Percentiles rank a stretch among this genome's conserved stretches.
phyloP scores from a whole-genome alignment of 2,888 invertebrate species.

The Meteorus cinctellus region DNA sequence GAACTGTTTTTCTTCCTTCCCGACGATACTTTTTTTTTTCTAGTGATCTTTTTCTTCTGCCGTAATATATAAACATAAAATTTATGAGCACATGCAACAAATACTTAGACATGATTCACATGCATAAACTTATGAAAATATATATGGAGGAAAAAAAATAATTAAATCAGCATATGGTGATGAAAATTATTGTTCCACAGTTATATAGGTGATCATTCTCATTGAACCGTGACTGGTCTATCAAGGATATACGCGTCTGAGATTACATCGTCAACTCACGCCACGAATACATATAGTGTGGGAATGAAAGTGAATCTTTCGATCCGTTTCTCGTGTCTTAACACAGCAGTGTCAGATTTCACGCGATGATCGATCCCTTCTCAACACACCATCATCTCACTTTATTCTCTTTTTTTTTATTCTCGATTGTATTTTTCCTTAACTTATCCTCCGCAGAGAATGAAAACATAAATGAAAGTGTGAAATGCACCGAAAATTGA shows the following conservation, averaged over 20 bases:
- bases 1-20: too few relatives aligned
- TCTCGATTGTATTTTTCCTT: background rate
- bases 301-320: slow-evolving; percentile 63
- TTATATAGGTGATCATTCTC: slow-evolving; percentile 48
- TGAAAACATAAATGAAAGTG: too few relatives aligned
- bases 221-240: slow-evolving; percentile 64
- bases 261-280: slow-evolving; percentile 57
- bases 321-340: slow-evolving; percentile 28
- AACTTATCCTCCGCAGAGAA: too few relatives aligned
- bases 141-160: background rate
- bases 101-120: background rate
- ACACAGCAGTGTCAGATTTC: slow-evolving; percentile 7
- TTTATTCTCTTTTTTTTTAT: background rate
- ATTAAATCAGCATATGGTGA: slow-evolving; percentile 2
- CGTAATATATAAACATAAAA: too few relatives aligned
- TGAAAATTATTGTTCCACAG: slow-evolving; percentile 29
- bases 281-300: slow-evolving; percentile 54
- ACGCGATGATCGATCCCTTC: background rate
- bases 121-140: background rate
- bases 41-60: too few relatives aligned
- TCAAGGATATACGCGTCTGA: slow-evolving; percentile 63
- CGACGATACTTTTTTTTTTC: too few relatives aligned
- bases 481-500: too few relatives aligned
- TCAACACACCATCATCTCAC: background rate
- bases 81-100: too few relatives aligned